phyloP scores from a whole-genome alignment of 2,888 invertebrate genomes.

The Pseudanteris insignis region DNA sequence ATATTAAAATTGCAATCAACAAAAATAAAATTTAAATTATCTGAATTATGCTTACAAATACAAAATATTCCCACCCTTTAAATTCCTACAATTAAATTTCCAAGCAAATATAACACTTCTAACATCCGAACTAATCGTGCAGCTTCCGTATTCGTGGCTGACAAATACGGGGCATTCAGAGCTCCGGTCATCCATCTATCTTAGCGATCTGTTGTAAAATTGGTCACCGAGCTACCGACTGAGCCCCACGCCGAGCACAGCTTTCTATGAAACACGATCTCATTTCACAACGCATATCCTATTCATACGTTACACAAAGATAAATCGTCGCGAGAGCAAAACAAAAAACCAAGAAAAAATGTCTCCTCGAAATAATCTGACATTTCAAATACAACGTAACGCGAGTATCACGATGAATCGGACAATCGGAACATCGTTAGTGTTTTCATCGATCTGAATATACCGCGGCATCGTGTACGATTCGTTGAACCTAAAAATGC shows the following conservation, averaged over 20 bases:
- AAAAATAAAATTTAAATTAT: no score
- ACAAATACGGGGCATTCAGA: constrained; percentile 23
- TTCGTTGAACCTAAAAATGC: no score
- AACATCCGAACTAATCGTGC: constrained; percentile 45
- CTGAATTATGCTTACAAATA: not conserved
- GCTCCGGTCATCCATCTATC: constrained; percentile 33
- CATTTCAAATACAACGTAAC: no score
- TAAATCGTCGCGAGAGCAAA: not conserved
- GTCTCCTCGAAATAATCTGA: no score
- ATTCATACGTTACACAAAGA: constrained; percentile 21
- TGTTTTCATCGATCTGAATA: no score
- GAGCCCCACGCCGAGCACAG: no score
- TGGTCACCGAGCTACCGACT: constrained; percentile 8
- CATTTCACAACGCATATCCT: constrained; percentile 15
- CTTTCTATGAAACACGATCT: constrained; percentile 16
- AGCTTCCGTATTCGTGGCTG: constrained; percentile 20
- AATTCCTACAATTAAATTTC: no score
- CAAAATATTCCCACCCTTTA: not conserved
- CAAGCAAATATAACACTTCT: constrained; percentile 48
- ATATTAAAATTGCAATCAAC: no score
- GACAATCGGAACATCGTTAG: no score
- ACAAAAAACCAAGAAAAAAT: no score
- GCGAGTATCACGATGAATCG: no score
- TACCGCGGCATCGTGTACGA: no score
- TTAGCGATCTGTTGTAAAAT: constrained; percentile 26